These are phyloP conservation scores for Pristionchus entomophagus DNA, from an alignment of 2,888 invertebrate species.

Conservation along the genomic window DNA sequence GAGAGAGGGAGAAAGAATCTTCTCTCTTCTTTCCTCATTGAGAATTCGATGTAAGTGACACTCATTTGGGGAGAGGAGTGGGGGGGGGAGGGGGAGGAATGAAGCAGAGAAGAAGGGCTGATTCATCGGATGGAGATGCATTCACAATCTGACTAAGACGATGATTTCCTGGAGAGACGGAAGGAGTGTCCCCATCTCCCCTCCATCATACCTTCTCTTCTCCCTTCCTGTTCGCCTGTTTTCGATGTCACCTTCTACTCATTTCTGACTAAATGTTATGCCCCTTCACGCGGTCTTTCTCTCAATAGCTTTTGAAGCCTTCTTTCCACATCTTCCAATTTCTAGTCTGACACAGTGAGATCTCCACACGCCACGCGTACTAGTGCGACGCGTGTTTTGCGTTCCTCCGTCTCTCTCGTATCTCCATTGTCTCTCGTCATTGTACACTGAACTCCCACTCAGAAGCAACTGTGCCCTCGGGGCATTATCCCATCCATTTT, in stretches of 20 bases:
- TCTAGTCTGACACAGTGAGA: not conserved
- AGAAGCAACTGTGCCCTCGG: constrained; percentile 16
- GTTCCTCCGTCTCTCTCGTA: not conserved
- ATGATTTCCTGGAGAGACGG: constrained; percentile 7
- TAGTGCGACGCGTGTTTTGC: constrained; percentile 11
- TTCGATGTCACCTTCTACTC: constrained; percentile 12
- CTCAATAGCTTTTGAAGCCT: not conserved
- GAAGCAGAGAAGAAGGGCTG: not conserved
- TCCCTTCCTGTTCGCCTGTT: constrained; percentile 6
- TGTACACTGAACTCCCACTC: constrained; percentile 43
- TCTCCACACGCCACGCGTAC: not conserved
- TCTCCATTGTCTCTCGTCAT: not conserved
- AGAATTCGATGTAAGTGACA: constrained; percentile 19
- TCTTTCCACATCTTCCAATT: not conserved
- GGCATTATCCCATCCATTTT: constrained; percentile 17
- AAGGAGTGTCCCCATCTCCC: not conserved
- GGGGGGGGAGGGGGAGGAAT: not conserved
- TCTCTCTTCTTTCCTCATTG: not conserved
- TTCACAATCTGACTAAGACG: constrained; percentile 6
- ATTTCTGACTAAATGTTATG: constrained; percentile 17
- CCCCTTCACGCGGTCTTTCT: not conserved
- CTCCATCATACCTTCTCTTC: no score
- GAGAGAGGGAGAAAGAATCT: constrained; percentile 26
- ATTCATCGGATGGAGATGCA: not conserved
- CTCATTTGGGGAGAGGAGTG: constrained; percentile 25